These are phyloP conservation scores for Philotrypesis tridentata DNA, from an alignment of 1,140 invertebrate genomes.

Conservation along the genomic window DNA sequence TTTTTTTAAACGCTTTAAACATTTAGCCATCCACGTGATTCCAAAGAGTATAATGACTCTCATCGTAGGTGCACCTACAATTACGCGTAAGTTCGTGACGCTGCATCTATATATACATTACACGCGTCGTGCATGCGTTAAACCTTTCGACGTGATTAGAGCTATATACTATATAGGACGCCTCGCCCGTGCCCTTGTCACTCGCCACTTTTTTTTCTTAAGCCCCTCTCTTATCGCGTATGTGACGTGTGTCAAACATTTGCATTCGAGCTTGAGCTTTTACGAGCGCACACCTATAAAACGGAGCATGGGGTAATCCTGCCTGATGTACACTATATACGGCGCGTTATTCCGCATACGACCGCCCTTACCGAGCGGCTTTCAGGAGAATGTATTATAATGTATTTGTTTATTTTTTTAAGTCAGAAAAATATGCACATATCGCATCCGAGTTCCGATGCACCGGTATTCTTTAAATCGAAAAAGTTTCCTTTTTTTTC, in stretches of 20 bases:
- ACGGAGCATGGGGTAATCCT: background rate
- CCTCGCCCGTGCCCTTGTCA: background rate
- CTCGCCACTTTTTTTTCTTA: background rate
- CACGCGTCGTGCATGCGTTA: too few relatives aligned
- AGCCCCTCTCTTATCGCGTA: conserved; percentile 14
- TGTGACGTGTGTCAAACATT: conserved; percentile 30
- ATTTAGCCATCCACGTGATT: too few relatives aligned
- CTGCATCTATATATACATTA: too few relatives aligned
- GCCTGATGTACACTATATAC: too few relatives aligned
- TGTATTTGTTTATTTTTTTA: background rate
- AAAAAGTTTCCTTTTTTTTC: too few relatives aligned
- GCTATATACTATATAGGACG: background rate
- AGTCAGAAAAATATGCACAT: background rate
- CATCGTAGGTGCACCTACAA: too few relatives aligned
- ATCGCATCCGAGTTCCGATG: background rate
- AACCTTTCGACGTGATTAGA: background rate
- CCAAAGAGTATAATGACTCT: too few relatives aligned
- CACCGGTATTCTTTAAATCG: background rate
- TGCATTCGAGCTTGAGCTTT: background rate
- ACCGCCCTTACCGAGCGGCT: background rate
- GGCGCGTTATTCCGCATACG: background rate
- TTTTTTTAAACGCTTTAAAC: too few relatives aligned
- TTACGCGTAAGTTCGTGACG: too few relatives aligned
- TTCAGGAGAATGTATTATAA: background rate
- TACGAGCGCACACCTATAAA: background rate